Evolutionary conservation across 2,888 invertebrate genomes (phyloP).

Genomic region (Cephalotes varians): DNA sequence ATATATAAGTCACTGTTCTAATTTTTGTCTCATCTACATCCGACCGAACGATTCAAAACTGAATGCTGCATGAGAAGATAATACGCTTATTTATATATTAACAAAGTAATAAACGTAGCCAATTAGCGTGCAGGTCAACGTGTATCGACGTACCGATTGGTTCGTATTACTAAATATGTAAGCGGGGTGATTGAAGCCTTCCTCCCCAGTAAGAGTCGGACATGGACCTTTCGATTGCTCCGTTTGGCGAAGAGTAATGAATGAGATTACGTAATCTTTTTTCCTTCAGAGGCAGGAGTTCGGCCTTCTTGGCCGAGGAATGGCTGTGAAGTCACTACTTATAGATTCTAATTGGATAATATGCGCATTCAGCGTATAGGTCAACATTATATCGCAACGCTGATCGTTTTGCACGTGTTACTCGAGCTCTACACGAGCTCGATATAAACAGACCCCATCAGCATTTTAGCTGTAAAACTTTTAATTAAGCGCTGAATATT

Average conservation of each 20-base stretch:
- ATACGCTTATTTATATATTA: neutral
- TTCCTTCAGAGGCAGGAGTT: neutral
- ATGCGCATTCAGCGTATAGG: neutral
- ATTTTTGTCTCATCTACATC: too few relatives aligned
- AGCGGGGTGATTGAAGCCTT: too few relatives aligned
- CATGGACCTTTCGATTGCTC: neutral
- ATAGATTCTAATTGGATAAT: neutral
- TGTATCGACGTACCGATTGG: neutral
- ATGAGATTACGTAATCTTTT: slow-evolving; percentile 13
- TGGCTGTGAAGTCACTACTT: neutral
- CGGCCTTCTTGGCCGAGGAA: neutral
- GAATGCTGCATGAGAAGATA: too few relatives aligned
- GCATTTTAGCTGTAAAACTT: too few relatives aligned
- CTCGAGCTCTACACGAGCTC: neutral
- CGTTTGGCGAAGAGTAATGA: neutral
- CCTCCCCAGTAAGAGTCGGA: neutral
- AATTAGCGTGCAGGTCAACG: neutral
- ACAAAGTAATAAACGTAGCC: neutral
- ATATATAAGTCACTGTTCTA: too few relatives aligned
- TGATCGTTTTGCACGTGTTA: neutral
- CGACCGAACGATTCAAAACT: too few relatives aligned
- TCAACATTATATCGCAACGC: neutral
- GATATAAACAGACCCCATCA: neutral
- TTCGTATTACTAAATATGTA: too few relatives aligned
- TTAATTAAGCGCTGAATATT: neutral